phyloP scores from a whole-genome alignment of 1,140 invertebrate species.

The Acyrthosiphon pisum region DNA sequence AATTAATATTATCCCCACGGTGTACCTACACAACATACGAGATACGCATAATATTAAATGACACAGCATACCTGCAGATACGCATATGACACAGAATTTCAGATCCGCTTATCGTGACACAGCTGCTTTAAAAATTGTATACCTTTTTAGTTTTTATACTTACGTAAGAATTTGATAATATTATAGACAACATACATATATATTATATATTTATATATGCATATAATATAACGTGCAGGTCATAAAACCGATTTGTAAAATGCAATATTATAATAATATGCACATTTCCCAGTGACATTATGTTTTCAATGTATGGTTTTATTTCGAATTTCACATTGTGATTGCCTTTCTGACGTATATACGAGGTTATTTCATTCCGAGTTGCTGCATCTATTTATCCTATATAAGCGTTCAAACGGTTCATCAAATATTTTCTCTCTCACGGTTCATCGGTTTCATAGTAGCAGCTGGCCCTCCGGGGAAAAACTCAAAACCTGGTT shows the following conservation, averaged over 20 bases:
- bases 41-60: neutral
- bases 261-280: neutral
- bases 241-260: neutral
- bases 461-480: neutral
- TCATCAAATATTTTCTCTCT: slow-evolving; percentile 53
- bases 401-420: slow-evolving; percentile 38
- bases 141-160: neutral
- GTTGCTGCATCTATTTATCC: slow-evolving; percentile 32
- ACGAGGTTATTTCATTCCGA: slow-evolving; percentile 24
- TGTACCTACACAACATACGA: too few species aligned
- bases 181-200: neutral
- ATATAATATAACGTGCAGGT: neutral
- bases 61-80: neutral
- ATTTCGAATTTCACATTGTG: neutral
- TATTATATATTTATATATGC: too few species aligned
- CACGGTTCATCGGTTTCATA: slow-evolving; percentile 28
- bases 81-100: too few species aligned
- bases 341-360: slow-evolving; percentile 25
- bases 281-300: neutral
- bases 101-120: neutral
- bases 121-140: neutral
- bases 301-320: slow-evolving; percentile 7
- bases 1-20: too few species aligned
- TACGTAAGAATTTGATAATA: neutral
- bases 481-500: slow-evolving; percentile 40